Evolutionary conservation across 1,140 invertebrate species (phyloP).

Genomic region (Dreissena polymorpha): DNA sequence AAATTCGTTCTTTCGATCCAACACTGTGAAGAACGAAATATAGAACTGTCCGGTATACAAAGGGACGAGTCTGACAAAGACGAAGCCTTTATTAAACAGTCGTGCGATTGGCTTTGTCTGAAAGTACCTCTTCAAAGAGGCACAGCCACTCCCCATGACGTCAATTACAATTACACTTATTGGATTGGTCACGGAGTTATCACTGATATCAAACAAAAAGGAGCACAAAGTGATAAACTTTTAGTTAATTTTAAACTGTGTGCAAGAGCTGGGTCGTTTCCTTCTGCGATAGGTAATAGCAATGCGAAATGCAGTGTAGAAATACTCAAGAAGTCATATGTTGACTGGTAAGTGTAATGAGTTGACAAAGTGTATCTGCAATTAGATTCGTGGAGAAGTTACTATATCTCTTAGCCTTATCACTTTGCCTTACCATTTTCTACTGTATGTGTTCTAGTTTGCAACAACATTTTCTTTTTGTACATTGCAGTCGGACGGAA

Average conservation of each 20-base stretch:
- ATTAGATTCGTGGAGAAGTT: neutral
- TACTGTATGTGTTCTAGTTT: too few species aligned
- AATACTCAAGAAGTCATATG: constrained; percentile 38
- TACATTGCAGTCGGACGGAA: constrained; percentile 17
- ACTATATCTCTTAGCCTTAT: neutral
- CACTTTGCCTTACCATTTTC: neutral
- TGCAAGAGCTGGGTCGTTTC: neutral
- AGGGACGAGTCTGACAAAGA: neutral
- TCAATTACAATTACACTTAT: too few species aligned
- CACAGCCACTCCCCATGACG: too few species aligned
- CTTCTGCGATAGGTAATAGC: neutral
- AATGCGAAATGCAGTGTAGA: neutral
- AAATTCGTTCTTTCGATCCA: constrained; percentile 10
- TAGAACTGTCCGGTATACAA: constrained; percentile 45
- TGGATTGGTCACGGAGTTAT: constrained; percentile 50
- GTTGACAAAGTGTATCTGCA: too few species aligned
- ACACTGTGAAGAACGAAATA: constrained; percentile 39
- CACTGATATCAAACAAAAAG: constrained; percentile 2
- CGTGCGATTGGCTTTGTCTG: constrained; percentile 25
- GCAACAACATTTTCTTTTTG: neutral
- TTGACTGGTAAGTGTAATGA: constrained; percentile 42
- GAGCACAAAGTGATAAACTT: neutral
- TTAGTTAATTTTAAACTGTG: constrained; percentile 23
- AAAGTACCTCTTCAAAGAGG: neutral
- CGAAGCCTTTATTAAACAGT: neutral